Evolutionary conservation across 37 sponge, comb jelly and placozoan species (phyloP).

Genomic region (Cladorhizidae sp.): DNA sequence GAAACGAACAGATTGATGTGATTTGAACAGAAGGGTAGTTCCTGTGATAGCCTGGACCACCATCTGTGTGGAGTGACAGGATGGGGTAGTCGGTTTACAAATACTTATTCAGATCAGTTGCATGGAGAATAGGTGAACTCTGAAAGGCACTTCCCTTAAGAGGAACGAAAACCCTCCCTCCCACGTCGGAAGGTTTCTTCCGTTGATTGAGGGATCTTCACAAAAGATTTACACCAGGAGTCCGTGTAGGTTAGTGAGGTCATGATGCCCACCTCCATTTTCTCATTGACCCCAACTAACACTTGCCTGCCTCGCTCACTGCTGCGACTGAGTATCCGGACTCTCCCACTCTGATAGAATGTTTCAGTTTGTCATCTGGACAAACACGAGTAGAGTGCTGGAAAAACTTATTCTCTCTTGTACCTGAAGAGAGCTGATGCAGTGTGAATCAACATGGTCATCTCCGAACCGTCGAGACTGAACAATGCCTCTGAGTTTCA

Average conservation of each 20-base stretch:
- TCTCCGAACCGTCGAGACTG: conserved; percentile 39
- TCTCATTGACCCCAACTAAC: conserved; percentile 22
- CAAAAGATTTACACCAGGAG: too few relatives aligned
- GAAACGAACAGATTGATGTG: conserved; percentile 33
- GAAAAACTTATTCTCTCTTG: conserved; percentile 28
- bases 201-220: too few relatives aligned
- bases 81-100: neutral
- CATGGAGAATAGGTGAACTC: conserved; percentile 44
- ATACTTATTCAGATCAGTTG: conserved; percentile 40
- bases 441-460: conserved; percentile 39
- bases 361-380: conserved; percentile 56
- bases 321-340: conserved; percentile 64
- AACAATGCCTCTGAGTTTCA: conserved; percentile 40
- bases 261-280: conserved; percentile 38
- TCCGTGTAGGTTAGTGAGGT: too few relatives aligned
- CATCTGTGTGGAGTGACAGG: conserved; percentile 5
- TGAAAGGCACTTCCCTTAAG: conserved; percentile 25
- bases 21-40: conserved; percentile 37
- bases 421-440: conserved; percentile 46
- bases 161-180: neutral
- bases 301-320: conserved; percentile 35
- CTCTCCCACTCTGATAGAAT: conserved; percentile 60
- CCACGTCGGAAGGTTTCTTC: too few relatives aligned
- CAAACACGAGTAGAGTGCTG: conserved; percentile 10
- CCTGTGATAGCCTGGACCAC: conserved; percentile 23